Evolutionary conservation across 2,888 invertebrate genomes (phyloP), one percentile per base, ranked within the genome.

Genomic region (Quadroppia sp.): DNA sequence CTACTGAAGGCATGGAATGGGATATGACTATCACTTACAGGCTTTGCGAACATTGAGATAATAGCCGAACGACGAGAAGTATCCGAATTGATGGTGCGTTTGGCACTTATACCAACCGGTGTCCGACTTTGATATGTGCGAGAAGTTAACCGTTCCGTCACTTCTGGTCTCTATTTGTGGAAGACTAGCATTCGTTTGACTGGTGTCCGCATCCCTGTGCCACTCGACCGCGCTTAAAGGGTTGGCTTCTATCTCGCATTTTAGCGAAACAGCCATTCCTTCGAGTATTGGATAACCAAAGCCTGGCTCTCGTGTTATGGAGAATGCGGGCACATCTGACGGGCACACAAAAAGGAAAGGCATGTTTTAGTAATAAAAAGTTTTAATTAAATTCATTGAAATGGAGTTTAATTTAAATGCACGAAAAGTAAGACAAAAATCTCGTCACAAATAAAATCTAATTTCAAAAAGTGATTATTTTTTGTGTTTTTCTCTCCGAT

Each of bases 91-190:
- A 86, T 94, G 92, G 25, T 80, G 78, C 74, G 92, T 90, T 72
- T 91, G 89, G 84, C 94, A 94, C 82, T 92, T 90, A 85, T 94
- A 94, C 94, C 94, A 94, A 80, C 94, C 94, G 74, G 90, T 91
- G 85, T 94, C 91, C 78, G 89, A 88, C 71, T 89, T 86, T 72
- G 87, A 86, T 81, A 93, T 89, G 79, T 89, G 87, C 71, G 89
- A 88, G 85, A 93, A 93, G 84, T 93, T 93, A 75, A 94, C 87
- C 82, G 89, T 91, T 74, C 93, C 90, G 80, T 89, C 89, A 71
- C 87, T 87, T 77, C 87, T 87, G 83, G 89, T 89, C 78, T 87
- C 86, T 75, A 89, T 88, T 48, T 79, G 77, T 53, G 80, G 78
- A 40, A 67, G 40, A 48, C 64, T 42, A 70, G 71, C 56, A 42